Conservation (phyloP, 1,140 invertebrate species). For the Halictus rubicundus region DNA sequence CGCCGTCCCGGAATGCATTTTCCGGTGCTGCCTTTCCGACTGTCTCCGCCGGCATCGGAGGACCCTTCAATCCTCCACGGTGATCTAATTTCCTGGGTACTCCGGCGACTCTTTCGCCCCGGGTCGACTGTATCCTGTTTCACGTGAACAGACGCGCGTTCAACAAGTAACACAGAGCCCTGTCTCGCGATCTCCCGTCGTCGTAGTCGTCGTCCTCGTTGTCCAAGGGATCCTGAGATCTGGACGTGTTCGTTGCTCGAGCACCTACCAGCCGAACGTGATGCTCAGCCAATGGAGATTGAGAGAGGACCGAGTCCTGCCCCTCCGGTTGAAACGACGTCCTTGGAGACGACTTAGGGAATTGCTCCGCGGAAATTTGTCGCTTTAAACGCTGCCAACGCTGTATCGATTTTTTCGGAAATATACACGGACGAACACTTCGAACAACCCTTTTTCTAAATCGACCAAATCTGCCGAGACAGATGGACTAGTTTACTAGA, state of each 20-base stretch:
- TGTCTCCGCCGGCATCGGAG: conserved; percentile 23
- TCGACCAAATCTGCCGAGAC: no score
- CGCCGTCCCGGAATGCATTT: conserved; percentile 40
- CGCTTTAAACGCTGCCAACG: no score
- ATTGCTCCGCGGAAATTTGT: neutral
- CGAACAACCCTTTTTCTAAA: no score
- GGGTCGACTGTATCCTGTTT: conserved; percentile 24
- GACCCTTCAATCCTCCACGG: conserved; percentile 22
- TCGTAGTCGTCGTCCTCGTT: neutral
- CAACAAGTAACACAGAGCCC: conserved; percentile 41
- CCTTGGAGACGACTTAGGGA: neutral
- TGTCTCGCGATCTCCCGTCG: neutral
- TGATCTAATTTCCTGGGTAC: conserved; percentile 58
- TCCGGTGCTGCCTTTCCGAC: conserved; percentile 37
- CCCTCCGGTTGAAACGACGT: neutral
- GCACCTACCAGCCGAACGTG: no score
- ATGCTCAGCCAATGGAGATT: neutral
- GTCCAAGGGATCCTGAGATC: neutral
- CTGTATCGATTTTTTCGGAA: no score
- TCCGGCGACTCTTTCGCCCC: conserved; percentile 19
- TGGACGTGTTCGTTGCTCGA: neutral
- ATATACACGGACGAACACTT: no score
- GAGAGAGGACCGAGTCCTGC: neutral
- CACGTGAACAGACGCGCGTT: conserved; percentile 45
- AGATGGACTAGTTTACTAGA: no score